Conservation (phyloP, 2,797 vertebrate genomes). For the Urophycis tenuis region DNA sequence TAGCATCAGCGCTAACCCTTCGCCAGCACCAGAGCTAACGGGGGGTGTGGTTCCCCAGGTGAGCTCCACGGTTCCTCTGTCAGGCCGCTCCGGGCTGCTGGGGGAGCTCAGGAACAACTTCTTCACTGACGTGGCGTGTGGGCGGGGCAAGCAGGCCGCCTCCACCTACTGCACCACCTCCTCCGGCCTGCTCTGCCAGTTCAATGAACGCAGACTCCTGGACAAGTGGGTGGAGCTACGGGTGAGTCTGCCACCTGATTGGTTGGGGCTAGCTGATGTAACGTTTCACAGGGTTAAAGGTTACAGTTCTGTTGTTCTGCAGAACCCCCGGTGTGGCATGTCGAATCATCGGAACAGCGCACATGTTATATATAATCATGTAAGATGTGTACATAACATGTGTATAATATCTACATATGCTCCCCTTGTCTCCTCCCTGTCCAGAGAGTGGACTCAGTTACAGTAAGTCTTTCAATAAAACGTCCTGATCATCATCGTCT, state of each 20-base stretch:
- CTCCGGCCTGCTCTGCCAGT: slow-evolving; percentile 90
- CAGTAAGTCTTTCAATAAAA: slow-evolving; percentile 75
- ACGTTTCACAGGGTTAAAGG: too few species aligned
- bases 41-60: slow-evolving; percentile 66
- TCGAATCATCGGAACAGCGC: too few species aligned
- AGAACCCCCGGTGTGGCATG: too few species aligned
- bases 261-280: too few species aligned
- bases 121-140: slow-evolving; percentile 92
- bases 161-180: slow-evolving; percentile 97
- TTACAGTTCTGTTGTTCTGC: too few species aligned
- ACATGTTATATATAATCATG: neutral
- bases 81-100: slow-evolving; percentile 90
- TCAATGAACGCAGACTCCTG: slow-evolving; percentile 89
- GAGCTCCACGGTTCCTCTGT: slow-evolving; percentile 87
- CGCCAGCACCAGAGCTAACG: too few species aligned
- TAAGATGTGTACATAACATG: too few species aligned
- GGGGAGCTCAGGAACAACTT: slow-evolving; percentile 95
- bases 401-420: slow-evolving; percentile 24
- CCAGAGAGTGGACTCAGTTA: slow-evolving; percentile 85
- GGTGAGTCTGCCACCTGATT: slow-evolving; percentile 69
- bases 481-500: neutral
- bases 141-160: slow-evolving; percentile 81
- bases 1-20: neutral
- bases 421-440: slow-evolving; percentile 55
- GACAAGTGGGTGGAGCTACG: slow-evolving; percentile 98